Base-by-base conservation (phyloP, 2,797 vertebrate species). In the Lagodon rhomboides region DNA sequence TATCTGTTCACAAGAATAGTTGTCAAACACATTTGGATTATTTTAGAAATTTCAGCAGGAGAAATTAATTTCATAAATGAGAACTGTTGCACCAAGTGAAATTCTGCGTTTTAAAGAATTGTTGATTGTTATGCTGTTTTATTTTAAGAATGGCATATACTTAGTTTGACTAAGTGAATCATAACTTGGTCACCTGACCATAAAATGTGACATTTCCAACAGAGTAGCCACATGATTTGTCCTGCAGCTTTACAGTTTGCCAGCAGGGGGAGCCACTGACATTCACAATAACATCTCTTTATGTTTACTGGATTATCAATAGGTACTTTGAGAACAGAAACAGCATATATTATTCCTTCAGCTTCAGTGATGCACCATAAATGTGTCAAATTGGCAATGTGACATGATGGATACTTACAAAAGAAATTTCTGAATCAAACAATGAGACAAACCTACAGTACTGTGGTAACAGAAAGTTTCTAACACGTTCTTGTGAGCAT, bases 221-320 rank as follows among this genome's bases (percentile, higher is more conserved):
- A 3, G 41, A 44, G 18, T n/a, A 22, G 15, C 1, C 9, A 18
- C 10, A 46, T 3, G 5, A 15, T n/a, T 30, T 22, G 3, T 44
- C 16, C 16, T 79, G 77, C 55, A 61, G 18, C 1, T 58, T 30
- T 25, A 43, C 20, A 41, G 38, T 3, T 7, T 15, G 20, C 49
- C 91, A 89, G 66, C 62, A 91, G 87, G 15, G 54, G 84, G 90
- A 50, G 84, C 49, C 68, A 73, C 2, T 51, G 8, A 0, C 56
- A 4, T 61, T 75, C 2, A 11, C 15, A 79, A 18, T 20, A 25
- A 15, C 12, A 20, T 25, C 1, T 38, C 1, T 22, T 18, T 17
- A 20, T 17, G 13, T 46, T n/a, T 2, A 3, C 16, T 20, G 4
- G 13, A 30, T n/a, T 1, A 41, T n/a, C 8, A 41, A 6, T 4